Percentiles rank a stretch among this genome's conserved stretches.
Conservation (phyloP, 2,113 vertebrate genomes). For the Epinephelus fuscoguttatus region DNA sequence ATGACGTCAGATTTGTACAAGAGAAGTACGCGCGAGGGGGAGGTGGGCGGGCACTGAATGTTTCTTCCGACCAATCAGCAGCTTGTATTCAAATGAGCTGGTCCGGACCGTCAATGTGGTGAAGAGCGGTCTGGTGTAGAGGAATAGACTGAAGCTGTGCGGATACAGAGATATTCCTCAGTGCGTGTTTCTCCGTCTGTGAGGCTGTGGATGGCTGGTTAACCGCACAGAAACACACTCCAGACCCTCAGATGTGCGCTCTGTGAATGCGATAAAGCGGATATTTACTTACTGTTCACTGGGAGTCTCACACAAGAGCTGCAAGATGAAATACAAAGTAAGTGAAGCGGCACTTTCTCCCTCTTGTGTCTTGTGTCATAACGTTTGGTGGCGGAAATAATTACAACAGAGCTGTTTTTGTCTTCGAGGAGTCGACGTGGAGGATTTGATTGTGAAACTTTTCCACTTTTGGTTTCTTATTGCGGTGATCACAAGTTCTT, state of each 20-base stretch:
- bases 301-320: constrained; percentile 37
- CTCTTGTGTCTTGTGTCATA: constrained; percentile 1
- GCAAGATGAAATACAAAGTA: constrained; percentile 87
- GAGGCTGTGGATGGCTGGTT: constrained; percentile 65
- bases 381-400: neutral
- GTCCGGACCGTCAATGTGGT: neutral
- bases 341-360: constrained; percentile 56
- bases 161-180: neutral
- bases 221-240: constrained; percentile 25
- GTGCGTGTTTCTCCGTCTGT: constrained; percentile 15
- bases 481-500: neutral
- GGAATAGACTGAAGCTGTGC: constrained; percentile 27
- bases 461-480: neutral
- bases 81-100: constrained; percentile 42
- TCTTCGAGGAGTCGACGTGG: neutral
- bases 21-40: neutral
- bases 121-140: neutral
- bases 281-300: constrained; percentile 63
- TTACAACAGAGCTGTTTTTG: neutral
- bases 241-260: constrained; percentile 49
- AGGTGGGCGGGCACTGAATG: rapidly evolving
- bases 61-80: constrained; percentile 68
- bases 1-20: constrained; percentile 44
- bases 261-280: constrained; percentile 59
- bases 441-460: neutral